A percentile compares a stretch with the other conserved stretches of the same genome.
Evolutionary conservation across 1,140 invertebrate species (phyloP).

Genomic region (Lysiphlebus fabarum): DNA sequence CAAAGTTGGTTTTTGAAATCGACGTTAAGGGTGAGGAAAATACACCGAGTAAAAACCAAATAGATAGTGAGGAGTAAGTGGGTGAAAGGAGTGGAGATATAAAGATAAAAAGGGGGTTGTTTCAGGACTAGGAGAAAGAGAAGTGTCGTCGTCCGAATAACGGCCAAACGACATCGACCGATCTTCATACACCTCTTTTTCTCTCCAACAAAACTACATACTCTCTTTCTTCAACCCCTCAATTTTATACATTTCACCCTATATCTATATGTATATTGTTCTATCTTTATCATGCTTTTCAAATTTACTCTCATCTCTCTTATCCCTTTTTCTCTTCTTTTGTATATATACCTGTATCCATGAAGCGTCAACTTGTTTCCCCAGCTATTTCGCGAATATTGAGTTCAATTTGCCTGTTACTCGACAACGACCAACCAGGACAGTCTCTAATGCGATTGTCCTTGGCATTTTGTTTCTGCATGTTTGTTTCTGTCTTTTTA

Average conservation of each 20-base stretch:
- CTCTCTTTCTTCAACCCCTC: conserved; percentile 29
- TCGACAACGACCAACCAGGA: conserved; percentile 34
- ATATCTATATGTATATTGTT: too few species aligned
- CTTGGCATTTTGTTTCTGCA: conserved; percentile 39
- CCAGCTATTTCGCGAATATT: conserved; percentile 54
- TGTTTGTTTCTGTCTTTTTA: conserved; percentile 3
- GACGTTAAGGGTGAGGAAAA: conserved; percentile 5
- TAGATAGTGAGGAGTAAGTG: conserved; percentile 25
- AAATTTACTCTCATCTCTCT: conserved; percentile 1
- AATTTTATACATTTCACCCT: conserved; percentile 2
- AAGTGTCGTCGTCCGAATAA: conserved; percentile 59
- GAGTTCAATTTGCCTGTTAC: conserved; percentile 54
- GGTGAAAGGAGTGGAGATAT: conserved; percentile 34
- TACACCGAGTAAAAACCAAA: neutral
- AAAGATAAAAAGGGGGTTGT: conserved; percentile 15
- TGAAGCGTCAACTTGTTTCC: conserved; percentile 54
- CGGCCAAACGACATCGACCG: conserved; percentile 57
- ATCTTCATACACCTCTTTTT: conserved; percentile 44
- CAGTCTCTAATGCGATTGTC: conserved; percentile 49
- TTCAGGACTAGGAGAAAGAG: conserved; percentile 49
- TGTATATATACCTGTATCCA: conserved; percentile 26
- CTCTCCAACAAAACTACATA: conserved; percentile 14
- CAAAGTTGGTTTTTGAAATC: conserved; percentile 20
- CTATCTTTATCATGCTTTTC: conserved; percentile 17
- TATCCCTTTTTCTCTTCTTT: conserved; percentile 9